Base-by-base conservation (phyloP, 2,888 invertebrate species). In the Standfussiana lucernea region DNA sequence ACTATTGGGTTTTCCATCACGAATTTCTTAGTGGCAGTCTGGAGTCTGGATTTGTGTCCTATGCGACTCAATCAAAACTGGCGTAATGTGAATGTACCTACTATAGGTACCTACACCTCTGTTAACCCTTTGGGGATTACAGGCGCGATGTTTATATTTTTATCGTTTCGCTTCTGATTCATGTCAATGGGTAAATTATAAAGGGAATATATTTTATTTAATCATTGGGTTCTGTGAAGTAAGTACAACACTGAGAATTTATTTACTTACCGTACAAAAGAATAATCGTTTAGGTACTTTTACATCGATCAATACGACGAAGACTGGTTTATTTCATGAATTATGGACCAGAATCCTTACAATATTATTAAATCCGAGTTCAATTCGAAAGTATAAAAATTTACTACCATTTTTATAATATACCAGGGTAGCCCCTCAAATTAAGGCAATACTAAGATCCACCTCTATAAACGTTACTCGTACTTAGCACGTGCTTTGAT, bases 241-340 rank as follows among this genome's bases (percentile, higher is more conserved):
- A 53, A n/a, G n/a, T 71, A 56, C 40, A 61, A 28, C 21, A 28
- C 35, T 21, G 56, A n/a, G 61, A 62, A 83, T 84, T 75, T 76
- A 81, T 75, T 47, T 40, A 53, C 64, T 80, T 24, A 15, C 7
- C 45, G 7, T 45, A 75, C 59, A 72, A 75, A 64, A 59, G 45
- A 80, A 80, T 72, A 61, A 69, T 71, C 24, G 61, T 70, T 66
- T 35, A n/a, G n/a, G n/a, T n/a, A 67, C 35, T 68, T 37, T 50
- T n/a, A 69, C 59, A 70, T 80, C 78, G 53, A 83, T 82, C 66
- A 80, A 47, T 61, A 37, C 53, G n/a, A 50, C 18, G 2, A 0
- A 3, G 8, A 37, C 79, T 15, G 37, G 28, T 35, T 62, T 77
- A 64, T 45, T 47, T 42, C 15, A 45, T 56, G 42, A 45, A 24